Evolutionary conservation across 2,797 vertebrate species (phyloP).

Genomic region (Urosaurus nigricauda): DNA sequence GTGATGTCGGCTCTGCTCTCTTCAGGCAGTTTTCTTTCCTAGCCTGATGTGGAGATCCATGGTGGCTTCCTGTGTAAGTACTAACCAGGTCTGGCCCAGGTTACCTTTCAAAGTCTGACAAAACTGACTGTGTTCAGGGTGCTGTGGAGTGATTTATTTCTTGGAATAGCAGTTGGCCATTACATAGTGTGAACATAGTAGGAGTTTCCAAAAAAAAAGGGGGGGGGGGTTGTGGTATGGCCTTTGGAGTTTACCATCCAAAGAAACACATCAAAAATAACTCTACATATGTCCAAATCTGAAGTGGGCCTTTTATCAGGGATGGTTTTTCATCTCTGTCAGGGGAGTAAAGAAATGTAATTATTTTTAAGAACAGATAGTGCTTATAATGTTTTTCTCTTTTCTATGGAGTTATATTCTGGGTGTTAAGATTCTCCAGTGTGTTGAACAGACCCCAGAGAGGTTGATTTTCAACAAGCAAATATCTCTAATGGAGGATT

Average conservation of each 20-base stretch:
- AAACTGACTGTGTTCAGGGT: too few relatives aligned
- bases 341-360: neutral
- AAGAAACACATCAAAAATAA: neutral
- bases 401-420: neutral
- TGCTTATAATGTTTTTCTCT: neutral
- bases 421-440: neutral
- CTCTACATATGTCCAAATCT: neutral
- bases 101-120: too few relatives aligned
- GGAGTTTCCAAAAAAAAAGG: neutral
- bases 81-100: too few relatives aligned
- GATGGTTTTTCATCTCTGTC: neutral
- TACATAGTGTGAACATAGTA: too few relatives aligned
- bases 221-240: neutral
- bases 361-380: neutral
- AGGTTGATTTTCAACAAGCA: neutral
- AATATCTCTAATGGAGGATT: neutral
- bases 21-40: too few relatives aligned
- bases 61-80: too few relatives aligned
- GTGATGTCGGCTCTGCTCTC: too few relatives aligned
- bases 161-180: neutral
- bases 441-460: neutral
- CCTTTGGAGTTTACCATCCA: neutral
- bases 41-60: too few relatives aligned
- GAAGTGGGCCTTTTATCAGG: neutral
- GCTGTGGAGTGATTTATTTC: too few relatives aligned